Percentiles rank a stretch among this genome's conserved stretches.
Evolutionary conservation across 1,140 invertebrate genomes (phyloP).

Genomic region (Tetragnatha versicolor): DNA sequence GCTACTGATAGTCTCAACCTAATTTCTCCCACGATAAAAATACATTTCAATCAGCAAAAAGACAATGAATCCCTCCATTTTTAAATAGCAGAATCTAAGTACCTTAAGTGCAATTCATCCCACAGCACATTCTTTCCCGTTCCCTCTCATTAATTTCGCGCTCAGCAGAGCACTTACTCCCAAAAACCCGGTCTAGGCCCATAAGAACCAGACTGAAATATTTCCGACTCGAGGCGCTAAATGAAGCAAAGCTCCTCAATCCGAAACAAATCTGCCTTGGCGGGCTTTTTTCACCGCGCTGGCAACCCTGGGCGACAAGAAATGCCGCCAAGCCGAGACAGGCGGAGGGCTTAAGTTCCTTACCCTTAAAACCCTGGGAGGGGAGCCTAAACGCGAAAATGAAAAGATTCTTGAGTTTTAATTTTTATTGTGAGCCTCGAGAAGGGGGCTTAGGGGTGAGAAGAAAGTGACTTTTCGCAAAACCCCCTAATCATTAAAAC

Average conservation of each 20-base stretch:
- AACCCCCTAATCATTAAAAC: conserved; percentile 54
- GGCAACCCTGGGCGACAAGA: conserved; percentile 46
- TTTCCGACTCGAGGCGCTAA: neutral
- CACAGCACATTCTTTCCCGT: too few relatives aligned
- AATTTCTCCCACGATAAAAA: too few relatives aligned
- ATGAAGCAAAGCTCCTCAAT: neutral
- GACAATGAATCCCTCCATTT: too few relatives aligned
- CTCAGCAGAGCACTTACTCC: too few relatives aligned
- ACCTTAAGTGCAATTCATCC: too few relatives aligned
- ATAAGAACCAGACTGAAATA: too few relatives aligned
- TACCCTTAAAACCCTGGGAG: conserved; percentile 17
- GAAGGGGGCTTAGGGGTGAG: conserved; percentile 42
- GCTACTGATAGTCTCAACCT: too few relatives aligned
- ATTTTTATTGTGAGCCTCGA: conserved; percentile 52
- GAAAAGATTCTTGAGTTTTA: conserved; percentile 56
- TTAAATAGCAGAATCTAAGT: too few relatives aligned
- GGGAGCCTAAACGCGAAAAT: conserved; percentile 48
- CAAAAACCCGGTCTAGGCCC: too few relatives aligned
- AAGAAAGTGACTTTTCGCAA: conserved; percentile 51
- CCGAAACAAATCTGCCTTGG: conserved; percentile 18
- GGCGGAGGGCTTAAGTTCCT: conserved; percentile 44
- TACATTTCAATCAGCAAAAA: too few relatives aligned
- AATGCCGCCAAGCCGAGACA: conserved; percentile 45
- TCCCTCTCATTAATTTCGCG: too few relatives aligned
- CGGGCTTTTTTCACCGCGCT: neutral